These are phyloP conservation scores for Narcine bancroftii DNA, from an alignment of 2,113 vertebrate species.

Conservation along the genomic window DNA sequence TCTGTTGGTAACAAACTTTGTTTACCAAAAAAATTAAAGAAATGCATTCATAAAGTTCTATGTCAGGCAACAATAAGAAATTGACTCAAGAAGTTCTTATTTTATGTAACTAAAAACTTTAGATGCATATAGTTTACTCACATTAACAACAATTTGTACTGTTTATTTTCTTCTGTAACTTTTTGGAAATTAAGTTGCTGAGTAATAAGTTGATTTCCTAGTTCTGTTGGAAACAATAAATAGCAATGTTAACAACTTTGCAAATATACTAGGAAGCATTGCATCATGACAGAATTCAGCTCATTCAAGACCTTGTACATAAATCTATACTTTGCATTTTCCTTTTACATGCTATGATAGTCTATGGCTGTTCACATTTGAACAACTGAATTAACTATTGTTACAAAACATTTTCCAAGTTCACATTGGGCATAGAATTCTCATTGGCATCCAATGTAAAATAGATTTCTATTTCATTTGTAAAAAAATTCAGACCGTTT, in stretches of 20 bases:
- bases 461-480: not conserved
- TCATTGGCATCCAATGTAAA: not conserved
- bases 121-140: slow-evolving; percentile 50
- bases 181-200: slow-evolving; percentile 60
- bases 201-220: slow-evolving; percentile 59
- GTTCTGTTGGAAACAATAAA: slow-evolving; percentile 57
- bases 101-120: not conserved
- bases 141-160: slow-evolving; percentile 60
- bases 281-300: not conserved
- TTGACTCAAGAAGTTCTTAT: not conserved
- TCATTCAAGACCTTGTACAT: not conserved
- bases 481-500: not conserved
- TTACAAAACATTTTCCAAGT: not conserved
- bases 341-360: not conserved
- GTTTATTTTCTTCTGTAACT: slow-evolving; percentile 53
- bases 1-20: not conserved
- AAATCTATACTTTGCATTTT: not conserved
- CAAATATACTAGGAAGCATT: not conserved
- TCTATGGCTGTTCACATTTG: not conserved
- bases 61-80: not conserved
- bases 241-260: not conserved
- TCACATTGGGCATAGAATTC: not conserved
- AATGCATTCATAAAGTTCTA: not conserved
- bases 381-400: not conserved
- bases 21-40: not conserved